These are phyloP conservation scores for Steromphala cineraria DNA, from an alignment of 2,888 invertebrate species.

Conservation along the genomic window DNA sequence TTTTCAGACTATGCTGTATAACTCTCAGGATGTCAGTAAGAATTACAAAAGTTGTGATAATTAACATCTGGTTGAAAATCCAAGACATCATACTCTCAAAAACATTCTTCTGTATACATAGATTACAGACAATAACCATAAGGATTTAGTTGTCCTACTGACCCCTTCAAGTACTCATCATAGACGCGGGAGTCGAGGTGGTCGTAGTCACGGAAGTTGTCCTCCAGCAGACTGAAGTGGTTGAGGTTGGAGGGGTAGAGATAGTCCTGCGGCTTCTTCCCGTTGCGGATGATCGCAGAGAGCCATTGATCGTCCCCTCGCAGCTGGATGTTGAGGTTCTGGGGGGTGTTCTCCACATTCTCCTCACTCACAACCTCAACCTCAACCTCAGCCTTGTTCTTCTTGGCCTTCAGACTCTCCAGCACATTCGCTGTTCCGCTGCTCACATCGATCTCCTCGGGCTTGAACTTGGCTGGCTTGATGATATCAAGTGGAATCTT, in stretches of 20 bases:
- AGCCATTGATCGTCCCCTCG: background rate
- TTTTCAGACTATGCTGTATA: no score
- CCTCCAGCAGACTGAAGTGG: background rate
- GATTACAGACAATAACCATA: no score
- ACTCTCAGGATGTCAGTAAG: no score
- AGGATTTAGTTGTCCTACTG: background rate
- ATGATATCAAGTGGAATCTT: background rate
- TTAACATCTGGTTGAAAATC: no score
- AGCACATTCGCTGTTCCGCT: background rate
- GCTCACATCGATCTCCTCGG: background rate
- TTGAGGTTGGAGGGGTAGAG: background rate
- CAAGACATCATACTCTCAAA: no score
- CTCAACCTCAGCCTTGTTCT: background rate
- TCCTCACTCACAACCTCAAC: background rate
- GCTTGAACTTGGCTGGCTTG: background rate
- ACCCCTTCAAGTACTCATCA: background rate
- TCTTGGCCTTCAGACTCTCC: background rate
- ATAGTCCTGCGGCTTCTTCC: background rate
- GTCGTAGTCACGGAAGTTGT: background rate
- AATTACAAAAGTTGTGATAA: no score
- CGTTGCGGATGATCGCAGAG: background rate
- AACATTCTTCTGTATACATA: no score
- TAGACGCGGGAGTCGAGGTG: background rate
- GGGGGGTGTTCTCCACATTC: background rate
- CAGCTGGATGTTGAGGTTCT: background rate